These are phyloP conservation scores for Volucella bombylans DNA, from an alignment of 2,888 invertebrate species.

Conservation along the genomic window DNA sequence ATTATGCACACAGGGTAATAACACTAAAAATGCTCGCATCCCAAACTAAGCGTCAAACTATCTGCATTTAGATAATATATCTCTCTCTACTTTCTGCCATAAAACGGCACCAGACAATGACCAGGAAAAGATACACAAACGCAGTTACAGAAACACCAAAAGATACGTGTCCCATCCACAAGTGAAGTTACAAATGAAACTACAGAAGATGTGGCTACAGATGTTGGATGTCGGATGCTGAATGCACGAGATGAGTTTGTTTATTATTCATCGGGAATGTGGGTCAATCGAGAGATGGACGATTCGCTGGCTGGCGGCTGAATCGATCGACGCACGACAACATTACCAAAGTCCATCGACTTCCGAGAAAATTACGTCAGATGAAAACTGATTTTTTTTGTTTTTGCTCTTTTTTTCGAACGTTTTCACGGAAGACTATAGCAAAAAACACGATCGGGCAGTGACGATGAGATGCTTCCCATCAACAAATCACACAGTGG, in stretches of 20 bases:
- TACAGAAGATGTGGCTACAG: too few relatives aligned
- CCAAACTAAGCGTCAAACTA: constrained; percentile 35
- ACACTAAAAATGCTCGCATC: constrained; percentile 3
- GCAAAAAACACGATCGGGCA: too few relatives aligned
- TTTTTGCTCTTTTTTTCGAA: constrained; percentile 10
- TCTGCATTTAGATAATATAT: constrained; percentile 51
- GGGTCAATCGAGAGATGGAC: constrained; percentile 50
- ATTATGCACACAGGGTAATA: constrained; percentile 32
- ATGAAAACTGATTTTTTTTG: constrained; percentile 5
- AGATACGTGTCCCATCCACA: too few relatives aligned
- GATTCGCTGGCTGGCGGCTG: background rate
- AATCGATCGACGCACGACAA: background rate
- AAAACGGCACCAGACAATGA: constrained; percentile 44
- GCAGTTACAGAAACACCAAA: background rate
- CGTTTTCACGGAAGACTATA: constrained; percentile 45
- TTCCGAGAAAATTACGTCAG: constrained; percentile 67
- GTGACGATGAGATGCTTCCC: constrained; percentile 5
- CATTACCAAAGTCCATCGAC: constrained; percentile 38
- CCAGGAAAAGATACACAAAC: constrained; percentile 46
- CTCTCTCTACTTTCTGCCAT: constrained; percentile 48
- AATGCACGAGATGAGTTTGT: constrained; percentile 34
- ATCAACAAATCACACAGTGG: background rate
- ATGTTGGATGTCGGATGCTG: background rate
- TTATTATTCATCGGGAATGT: constrained; percentile 53
- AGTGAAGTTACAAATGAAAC: too few relatives aligned